These are phyloP conservation scores for Apamea anceps DNA, from an alignment of 2,888 invertebrate genomes.

Conservation along the genomic window DNA sequence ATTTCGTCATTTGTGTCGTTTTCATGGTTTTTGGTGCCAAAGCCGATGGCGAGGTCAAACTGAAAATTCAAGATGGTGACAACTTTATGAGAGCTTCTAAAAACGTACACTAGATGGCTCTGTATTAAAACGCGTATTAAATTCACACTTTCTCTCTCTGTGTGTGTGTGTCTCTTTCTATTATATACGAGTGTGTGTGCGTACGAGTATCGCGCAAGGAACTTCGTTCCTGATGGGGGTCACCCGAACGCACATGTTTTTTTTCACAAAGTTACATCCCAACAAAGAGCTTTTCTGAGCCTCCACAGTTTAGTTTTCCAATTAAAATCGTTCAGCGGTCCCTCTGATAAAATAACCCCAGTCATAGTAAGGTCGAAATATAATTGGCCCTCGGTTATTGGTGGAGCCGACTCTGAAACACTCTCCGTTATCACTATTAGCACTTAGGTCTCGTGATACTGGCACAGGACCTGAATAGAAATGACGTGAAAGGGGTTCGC, in stretches of 20 bases:
- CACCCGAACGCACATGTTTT: neutral
- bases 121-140: neutral
- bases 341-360: slow-evolving; percentile 57
- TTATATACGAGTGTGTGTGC: neutral
- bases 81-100: neutral
- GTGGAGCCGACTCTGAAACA: slow-evolving; percentile 67
- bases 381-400: slow-evolving; percentile 75
- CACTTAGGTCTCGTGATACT: slow-evolving; percentile 79
- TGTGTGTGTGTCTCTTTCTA: neutral
- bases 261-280: slow-evolving; percentile 5
- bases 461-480: slow-evolving; percentile 82
- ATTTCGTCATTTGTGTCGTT: neutral
- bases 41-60: neutral
- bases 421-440: slow-evolving; percentile 82
- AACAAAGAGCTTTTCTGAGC: slow-evolving; percentile 35
- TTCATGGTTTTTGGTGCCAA: neutral
- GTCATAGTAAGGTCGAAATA: slow-evolving; percentile 64
- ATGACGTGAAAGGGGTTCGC: slow-evolving; percentile 77
- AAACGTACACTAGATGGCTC: neutral
- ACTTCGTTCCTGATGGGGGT: neutral
- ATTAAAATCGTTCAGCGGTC: slow-evolving; percentile 52
- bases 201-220: neutral
- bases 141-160: neutral
- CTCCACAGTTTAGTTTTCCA: slow-evolving; percentile 46
- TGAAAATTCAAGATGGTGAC: neutral